Percentiles rank a stretch among this genome's conserved stretches.
These are phyloP conservation scores for Endotricha flammealis DNA, from an alignment of 2,888 invertebrate species.

Conservation along the genomic window DNA sequence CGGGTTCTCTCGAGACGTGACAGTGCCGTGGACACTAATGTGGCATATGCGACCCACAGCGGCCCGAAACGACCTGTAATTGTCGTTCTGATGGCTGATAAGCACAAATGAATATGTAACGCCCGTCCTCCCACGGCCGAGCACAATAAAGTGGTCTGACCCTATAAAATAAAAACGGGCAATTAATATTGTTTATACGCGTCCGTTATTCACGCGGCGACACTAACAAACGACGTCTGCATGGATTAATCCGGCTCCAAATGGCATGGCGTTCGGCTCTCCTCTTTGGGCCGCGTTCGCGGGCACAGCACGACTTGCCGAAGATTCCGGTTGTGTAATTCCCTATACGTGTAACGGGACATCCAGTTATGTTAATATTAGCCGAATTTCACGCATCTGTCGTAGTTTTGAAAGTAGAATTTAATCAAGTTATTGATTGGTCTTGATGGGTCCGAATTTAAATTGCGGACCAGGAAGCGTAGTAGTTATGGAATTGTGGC, in stretches of 20 bases:
- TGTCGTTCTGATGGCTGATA: slow-evolving; percentile 64
- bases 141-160: slow-evolving; percentile 58
- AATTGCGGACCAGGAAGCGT: slow-evolving; percentile 29
- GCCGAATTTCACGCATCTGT: slow-evolving; percentile 67
- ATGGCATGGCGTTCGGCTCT: slow-evolving; percentile 23
- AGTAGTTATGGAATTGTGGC: slow-evolving; percentile 26
- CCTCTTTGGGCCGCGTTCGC: slow-evolving; percentile 25
- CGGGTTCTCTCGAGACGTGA: slow-evolving; percentile 43
- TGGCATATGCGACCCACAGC: slow-evolving; percentile 48
- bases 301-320: slow-evolving; percentile 16
- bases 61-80: slow-evolving; percentile 60
- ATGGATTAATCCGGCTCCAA: slow-evolving; percentile 47
- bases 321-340: slow-evolving; percentile 70
- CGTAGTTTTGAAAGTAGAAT: slow-evolving; percentile 65
- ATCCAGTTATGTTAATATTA: slow-evolving; percentile 74
- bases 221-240: slow-evolving; percentile 60
- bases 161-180: slow-evolving; percentile 67
- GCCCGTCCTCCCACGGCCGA: slow-evolving; percentile 64
- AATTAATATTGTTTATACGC: slow-evolving; percentile 74
- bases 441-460: slow-evolving; percentile 30
- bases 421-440: slow-evolving; percentile 49
- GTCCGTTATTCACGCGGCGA: slow-evolving; percentile 65
- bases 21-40: slow-evolving; percentile 45
- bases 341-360: slow-evolving; percentile 66
- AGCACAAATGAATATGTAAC: slow-evolving; percentile 73